Conservation (phyloP, 2,888 invertebrate genomes). For the Limnephilus marmoratus region DNA sequence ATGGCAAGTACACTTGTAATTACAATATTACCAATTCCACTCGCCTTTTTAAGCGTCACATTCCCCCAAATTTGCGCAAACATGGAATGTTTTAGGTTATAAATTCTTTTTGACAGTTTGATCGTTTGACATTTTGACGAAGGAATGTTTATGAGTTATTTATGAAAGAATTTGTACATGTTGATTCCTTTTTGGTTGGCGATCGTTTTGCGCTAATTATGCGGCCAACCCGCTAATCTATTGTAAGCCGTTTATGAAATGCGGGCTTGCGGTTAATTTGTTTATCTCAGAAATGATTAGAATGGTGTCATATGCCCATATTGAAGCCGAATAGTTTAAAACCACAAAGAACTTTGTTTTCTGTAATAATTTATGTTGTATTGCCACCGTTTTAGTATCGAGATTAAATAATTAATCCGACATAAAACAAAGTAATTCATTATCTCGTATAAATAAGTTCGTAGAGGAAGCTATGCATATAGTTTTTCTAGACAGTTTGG, state of each 20-base stretch:
- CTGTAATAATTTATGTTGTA: neutral
- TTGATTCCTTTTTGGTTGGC: neutral
- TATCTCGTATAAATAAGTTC: neutral
- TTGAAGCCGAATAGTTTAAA: neutral
- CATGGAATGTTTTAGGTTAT: slow-evolving; percentile 50
- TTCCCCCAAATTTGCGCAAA: neutral
- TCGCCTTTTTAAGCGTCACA: neutral
- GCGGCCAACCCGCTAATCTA: neutral
- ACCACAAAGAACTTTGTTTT: neutral
- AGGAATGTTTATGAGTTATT: slow-evolving; percentile 51
- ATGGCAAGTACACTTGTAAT: slow-evolving; percentile 40
- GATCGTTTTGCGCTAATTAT: neutral
- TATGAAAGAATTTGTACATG: slow-evolving; percentile 12
- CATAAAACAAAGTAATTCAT: neutral
- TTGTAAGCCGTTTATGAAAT: neutral
- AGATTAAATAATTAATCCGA: neutral
- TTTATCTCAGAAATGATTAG: neutral
- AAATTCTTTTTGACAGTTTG: slow-evolving; percentile 58
- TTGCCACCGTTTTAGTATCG: neutral
- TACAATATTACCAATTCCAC: neutral
- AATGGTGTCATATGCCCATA: slow-evolving; percentile 39
- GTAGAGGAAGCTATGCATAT: neutral
- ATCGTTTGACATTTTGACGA: slow-evolving; percentile 54
- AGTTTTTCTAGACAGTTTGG: neutral
- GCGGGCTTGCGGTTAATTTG: slow-evolving; percentile 24